Evolutionary conservation across 92 coral and sea anemone genomes (phyloP).

Genomic region (Parazoanthus swiftii): DNA sequence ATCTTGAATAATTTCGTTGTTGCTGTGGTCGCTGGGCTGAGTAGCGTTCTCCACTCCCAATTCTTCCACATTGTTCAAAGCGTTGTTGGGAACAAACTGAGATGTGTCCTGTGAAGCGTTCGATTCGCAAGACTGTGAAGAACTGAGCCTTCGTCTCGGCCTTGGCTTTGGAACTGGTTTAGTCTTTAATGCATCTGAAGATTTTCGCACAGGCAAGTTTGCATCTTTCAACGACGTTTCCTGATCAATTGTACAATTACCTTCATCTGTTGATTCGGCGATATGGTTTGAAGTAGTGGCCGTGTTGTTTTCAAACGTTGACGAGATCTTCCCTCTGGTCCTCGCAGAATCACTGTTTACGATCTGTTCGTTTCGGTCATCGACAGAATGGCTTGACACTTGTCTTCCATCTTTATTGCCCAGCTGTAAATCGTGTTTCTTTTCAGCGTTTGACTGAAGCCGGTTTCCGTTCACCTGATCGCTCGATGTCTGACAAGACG

Average conservation of each 20-base stretch:
- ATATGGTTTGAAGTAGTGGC: constrained; percentile 24
- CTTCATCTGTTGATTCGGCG: constrained; percentile 16
- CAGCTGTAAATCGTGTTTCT: constrained; percentile 28
- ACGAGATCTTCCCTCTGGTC: background rate
- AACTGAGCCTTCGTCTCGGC: constrained; percentile 45
- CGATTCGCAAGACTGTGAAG: background rate
- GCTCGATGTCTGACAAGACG: constrained; percentile 12
- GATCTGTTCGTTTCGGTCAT: constrained; percentile 6
- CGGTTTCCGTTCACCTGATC: constrained; percentile 28
- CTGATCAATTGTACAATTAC: constrained; percentile 10
- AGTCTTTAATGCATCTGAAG: constrained; percentile 45
- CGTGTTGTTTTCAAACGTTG: constrained; percentile 8
- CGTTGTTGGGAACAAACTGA: background rate
- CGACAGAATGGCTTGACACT: constrained; percentile 4
- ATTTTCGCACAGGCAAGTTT: constrained; percentile 1
- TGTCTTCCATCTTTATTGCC: background rate
- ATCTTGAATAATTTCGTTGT: background rate
- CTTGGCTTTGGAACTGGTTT: constrained; percentile 69
- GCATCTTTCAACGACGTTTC: constrained; percentile 25
- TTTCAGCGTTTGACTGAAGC: constrained; percentile 33
- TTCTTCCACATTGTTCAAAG: background rate
- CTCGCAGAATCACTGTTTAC: constrained; percentile 22
- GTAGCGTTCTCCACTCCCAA: background rate
- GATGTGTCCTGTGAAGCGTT: background rate
- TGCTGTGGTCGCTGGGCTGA: constrained; percentile 10